Base-by-base conservation (phyloP, 2,797 vertebrate genomes). In the Nyctalus aviator region DNA sequence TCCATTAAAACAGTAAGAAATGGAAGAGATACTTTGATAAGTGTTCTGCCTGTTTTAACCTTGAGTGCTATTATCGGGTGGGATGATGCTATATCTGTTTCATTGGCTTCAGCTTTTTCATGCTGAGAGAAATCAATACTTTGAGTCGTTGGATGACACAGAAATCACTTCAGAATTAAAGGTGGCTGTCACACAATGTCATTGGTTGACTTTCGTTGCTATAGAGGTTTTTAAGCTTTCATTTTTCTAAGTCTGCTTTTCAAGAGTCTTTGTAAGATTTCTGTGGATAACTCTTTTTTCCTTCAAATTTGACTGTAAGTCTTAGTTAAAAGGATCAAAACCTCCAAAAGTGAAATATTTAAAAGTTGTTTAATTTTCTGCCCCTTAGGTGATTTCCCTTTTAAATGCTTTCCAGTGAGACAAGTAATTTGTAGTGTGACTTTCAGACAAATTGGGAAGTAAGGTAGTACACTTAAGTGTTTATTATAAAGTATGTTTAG, bases 151-250 rank as follows among this genome's bases (percentile, higher is more conserved):
- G 97, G 98, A 98, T 99, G 98, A 98, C 98, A 98, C 98, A 98
- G 96, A 98, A 99, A 99, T 99, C 98, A 98, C 99, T 99, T 98
- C 98, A 99, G 99, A 99, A 99, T 99, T 99, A 99, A 99, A 99
- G 97, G 98, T 98, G 98, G 97, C 99, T 99, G 99, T 99, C 99
- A 99, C 98, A 97, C 96, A 95, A 99, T 99, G 99, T 99, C 99
- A 99, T 99, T 99, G 98, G 98, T 98, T 99, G 99, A 99, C 99
- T 99, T 99, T 99, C 98, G 98, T 99, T 98, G 98, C 99, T 98
- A 98, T 99, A 98, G 98, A 99, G 99, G 98, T 99, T 99, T 94
- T 99, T 99, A 99, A 99, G 98, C 98, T 98, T 98, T 99, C 98
- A 99, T 99, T 99, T 99, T 99, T 99, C 98, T 99, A 97, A 97